Base-by-base conservation (phyloP, 2,113 vertebrate species). In the Embiotoca jacksoni region DNA sequence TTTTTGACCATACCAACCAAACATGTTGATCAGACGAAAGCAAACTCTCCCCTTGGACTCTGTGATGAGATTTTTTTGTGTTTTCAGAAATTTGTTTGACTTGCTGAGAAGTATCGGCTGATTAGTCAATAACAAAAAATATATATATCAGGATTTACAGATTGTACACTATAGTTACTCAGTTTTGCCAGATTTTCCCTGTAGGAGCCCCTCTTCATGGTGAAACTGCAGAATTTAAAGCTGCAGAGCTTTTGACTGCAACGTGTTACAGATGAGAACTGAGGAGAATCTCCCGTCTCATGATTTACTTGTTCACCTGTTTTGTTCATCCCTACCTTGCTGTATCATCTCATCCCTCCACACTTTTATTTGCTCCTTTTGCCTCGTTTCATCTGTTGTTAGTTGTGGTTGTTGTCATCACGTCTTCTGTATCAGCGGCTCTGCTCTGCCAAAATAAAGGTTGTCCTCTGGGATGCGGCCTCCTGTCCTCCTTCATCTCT, bases 391-490 rank as follows among this genome's bases (percentile, higher is more conserved):
- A 46, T 64, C 58, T 67, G 41, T 61, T 78, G 30, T 70, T 72
- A 36, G 56, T 33, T 41, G 10, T 46, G 13, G 14, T 75, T 78
- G 44, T 37, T 67, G 54, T 64, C 46, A 62, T 65, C 65, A 47
- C 39, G 73, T 55, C 37, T 67, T 55, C 53, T 65, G 14, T 65
- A 46, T 80, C 32, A 50, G 47, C 39, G 33, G 47, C 44, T 61
- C 36, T 60, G 10, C 74, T 66, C 31, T 53, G 55, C 15, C 32
- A 60, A 63, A 54, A 71, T 81, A 46, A 70, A 85, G 47, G 71
- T 56, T 79, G 15, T 71, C 59, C 57, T 44, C 33, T 67, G 65
- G 16, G 75, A 72, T 10, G 15, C 31, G 41, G 52, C 70, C 46
- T 67, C 36, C 16, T 57, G 11, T 70, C 53, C 37, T 70, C 53